phyloP scores from a whole-genome alignment of 2,888 invertebrate species.

The Quadroppia sp. region DNA sequence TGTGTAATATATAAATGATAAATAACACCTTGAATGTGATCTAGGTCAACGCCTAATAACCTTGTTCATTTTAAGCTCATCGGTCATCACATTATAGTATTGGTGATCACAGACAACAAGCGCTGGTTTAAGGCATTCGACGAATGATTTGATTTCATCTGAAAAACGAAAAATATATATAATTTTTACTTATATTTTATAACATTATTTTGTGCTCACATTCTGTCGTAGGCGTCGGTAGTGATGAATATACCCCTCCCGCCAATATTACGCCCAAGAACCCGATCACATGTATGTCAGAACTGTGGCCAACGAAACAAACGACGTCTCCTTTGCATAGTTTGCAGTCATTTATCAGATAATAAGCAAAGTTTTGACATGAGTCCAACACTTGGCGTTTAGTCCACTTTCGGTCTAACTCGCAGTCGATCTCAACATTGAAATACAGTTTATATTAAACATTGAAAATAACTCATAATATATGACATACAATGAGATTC shows the following conservation, averaged over 20 bases:
- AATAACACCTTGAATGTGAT: too few relatives aligned
- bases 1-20: too few relatives aligned
- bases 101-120: too few relatives aligned
- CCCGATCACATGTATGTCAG: neutral
- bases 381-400: conserved; percentile 18
- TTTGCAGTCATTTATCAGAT: conserved; percentile 12
- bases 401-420: conserved; percentile 5
- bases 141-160: too few relatives aligned
- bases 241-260: neutral
- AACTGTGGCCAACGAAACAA: conserved; percentile 1
- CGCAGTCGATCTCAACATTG: neutral
- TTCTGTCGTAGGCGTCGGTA: neutral
- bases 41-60: too few relatives aligned
- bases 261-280: neutral
- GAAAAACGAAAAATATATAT: too few relatives aligned
- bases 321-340: conserved; percentile 5
- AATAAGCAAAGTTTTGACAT: conserved; percentile 16
- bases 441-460: neutral
- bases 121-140: too few relatives aligned
- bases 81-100: too few relatives aligned
- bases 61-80: too few relatives aligned
- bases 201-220: neutral
- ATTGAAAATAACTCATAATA: too few relatives aligned
- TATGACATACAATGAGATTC: neutral
- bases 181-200: too few relatives aligned